Evolutionary conservation across 2,113 vertebrate species (phyloP), one percentile per base, ranked within the genome.

Genomic region (Abramis brama): DNA sequence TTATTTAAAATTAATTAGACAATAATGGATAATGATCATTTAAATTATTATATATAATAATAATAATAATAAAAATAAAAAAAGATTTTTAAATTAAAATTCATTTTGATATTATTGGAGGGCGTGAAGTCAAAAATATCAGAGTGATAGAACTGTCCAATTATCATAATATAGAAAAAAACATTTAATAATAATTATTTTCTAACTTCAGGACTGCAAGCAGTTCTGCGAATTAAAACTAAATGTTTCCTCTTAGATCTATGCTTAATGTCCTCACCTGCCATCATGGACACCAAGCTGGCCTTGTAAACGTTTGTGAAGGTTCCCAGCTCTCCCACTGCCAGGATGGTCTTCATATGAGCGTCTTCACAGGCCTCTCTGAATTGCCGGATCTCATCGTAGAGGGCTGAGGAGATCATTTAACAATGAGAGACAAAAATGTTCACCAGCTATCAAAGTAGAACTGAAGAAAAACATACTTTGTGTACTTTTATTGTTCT

Each of bases 241-340:
- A 76, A 30, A 27, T 19, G 17, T 19, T 27, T 27, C 47, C 2
- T 50, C 8, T 70, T 0, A 70, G 3, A 4, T 70, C 17, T 36
- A 70, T 0, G 33, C 33, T 23, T n/a, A 43, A 73, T 57, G 3
- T n/a, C 6, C 55, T 95, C 91, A 99, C 98, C 98, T 87, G 98
- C 98, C 98, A 99, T 99, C 97, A 99, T 99, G n/a, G 97, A 95
- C 10, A 98, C 94, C 93, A 99, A 95, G 62, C 98, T 98, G 93
- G 97, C 97, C 90, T 96, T 98, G 93, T 99, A 99, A 93, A 99
- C 93, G 1, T 97, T 98, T 79, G 95, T 95, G 88, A 97, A 96
- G 50, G 95, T 96, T 15, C 96, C 97, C 59, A 99, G 95, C 84
- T 99, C 98, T 89, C 98, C 98, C 0, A 96, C 95, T 1, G 97